Conservation (phyloP, 2,888 invertebrate genomes). For the Caradrina clavipalpis region DNA sequence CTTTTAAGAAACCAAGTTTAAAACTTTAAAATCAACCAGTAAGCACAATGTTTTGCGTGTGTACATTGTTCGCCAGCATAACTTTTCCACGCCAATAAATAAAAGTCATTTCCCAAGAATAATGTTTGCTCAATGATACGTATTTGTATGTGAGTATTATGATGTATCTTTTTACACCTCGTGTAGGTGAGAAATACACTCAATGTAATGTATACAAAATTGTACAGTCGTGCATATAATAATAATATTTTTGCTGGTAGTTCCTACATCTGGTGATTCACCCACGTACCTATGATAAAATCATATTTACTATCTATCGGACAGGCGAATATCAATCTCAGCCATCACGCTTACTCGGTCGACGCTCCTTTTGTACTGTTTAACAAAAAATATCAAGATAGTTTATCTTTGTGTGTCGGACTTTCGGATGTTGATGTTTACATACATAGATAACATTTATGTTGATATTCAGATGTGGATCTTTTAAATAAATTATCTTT, state of each 20-base stretch:
- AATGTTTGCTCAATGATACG: too few relatives aligned
- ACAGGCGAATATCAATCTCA: slow-evolving; percentile 29
- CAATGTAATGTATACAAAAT: too few relatives aligned
- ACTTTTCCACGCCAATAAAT: too few relatives aligned
- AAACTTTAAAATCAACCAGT: too few relatives aligned
- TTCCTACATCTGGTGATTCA: slow-evolving; percentile 12
- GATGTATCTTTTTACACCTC: too few relatives aligned
- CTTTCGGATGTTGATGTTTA: background rate
- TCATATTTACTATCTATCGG: slow-evolving; percentile 30
- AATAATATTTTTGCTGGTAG: background rate
- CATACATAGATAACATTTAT: background rate
- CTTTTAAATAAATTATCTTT: too few relatives aligned
- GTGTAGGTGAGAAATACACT: too few relatives aligned
- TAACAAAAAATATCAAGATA: background rate
- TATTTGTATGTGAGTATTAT: too few relatives aligned
- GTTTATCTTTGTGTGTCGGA: slow-evolving; percentile 6
- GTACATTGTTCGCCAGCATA: too few relatives aligned
- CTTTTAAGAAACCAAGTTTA: too few relatives aligned
- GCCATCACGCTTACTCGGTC: slow-evolving; percentile 6
- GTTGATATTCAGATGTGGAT: background rate
- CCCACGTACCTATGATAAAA: slow-evolving; percentile 9
- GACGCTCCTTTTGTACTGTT: slow-evolving; percentile 20
- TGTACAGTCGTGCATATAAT: background rate
- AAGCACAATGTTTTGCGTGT: too few relatives aligned
- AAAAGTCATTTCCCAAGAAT: too few relatives aligned